Evolutionary conservation across 2,113 vertebrate species (phyloP), one percentile per base, ranked within the genome.

Genomic region (Forbesichthys agassizii): DNA sequence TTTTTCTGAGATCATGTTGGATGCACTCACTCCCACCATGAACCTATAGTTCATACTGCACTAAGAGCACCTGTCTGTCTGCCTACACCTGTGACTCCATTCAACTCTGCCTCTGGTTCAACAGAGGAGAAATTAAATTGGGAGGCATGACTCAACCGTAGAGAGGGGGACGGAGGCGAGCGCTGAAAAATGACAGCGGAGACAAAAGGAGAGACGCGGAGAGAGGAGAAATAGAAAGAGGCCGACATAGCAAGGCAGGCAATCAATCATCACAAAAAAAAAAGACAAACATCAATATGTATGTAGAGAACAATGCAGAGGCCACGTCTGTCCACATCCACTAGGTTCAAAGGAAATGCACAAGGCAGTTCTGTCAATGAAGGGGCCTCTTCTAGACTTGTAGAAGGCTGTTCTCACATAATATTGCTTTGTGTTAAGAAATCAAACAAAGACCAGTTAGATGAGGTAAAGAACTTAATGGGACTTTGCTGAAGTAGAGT

Each of bases 231-330:
- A 77, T 55, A 67, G 63, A 58, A 59, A 49, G 64, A 49, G 57
- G 57, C 60, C 69, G n/a, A 67, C 61, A 73, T 60, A 69, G 64
- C 20, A 27, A 56, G 74, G 60, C 60, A 79, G 78, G 78, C 74
- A 56, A 84, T 84, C 72, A 70, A 73, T 86, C 74, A 81, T 65
- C 66, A 4, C 62, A 52, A 12, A 71, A 64, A 53, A 20, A 57
- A 57, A 57, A n/a, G 27, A 58, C 16, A 66, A 48, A 27, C 65
- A 77, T 68, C 61, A 47, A 64, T 64, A 72, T 73, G 71, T 69
- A 75, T 75, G 33, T 33, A 54, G 56, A 73, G 60, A 33, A 27
- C 16, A 13, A 53, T 9, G 42, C 60, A 71, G 33, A 67, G 66
- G 49, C 49, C 46, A 9, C 16, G 33, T 36, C 58, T 60, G 58